Percentiles rank a stretch among this genome's conserved stretches.
Evolutionary conservation across 35 echinoderm and acorn worm species (phyloP).

Genomic region (Apostichopus californicus): DNA sequence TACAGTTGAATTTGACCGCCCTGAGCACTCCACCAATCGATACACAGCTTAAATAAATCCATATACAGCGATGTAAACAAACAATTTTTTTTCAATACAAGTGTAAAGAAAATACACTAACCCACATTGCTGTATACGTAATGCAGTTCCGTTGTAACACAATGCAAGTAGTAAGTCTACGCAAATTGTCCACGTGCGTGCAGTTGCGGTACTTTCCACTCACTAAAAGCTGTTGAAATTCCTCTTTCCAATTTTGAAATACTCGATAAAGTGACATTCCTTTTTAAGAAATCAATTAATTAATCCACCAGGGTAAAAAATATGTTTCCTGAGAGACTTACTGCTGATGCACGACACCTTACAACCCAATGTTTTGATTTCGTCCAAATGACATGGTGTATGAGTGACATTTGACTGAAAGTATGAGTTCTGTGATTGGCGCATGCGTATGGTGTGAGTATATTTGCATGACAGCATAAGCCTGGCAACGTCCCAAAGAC

Average conservation of each 20-base stretch:
- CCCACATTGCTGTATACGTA: conserved; percentile 17
- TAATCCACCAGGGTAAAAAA: neutral
- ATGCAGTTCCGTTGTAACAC: conserved; percentile 3
- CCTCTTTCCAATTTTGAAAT: neutral
- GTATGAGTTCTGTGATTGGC: neutral
- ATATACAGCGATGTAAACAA: conserved; percentile 49
- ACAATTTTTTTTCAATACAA: conserved; percentile 22
- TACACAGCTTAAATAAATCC: neutral
- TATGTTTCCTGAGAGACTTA: neutral
- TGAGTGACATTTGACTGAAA: conserved; percentile 37
- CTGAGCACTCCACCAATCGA: conserved; percentile 6
- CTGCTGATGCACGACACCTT: conserved; percentile 24
- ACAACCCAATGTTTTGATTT: conserved; percentile 17
- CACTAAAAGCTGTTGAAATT: neutral
- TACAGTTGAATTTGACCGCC: conserved; percentile 49
- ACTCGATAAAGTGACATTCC: neutral
- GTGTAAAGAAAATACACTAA: neutral
- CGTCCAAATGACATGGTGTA: conserved; percentile 21
- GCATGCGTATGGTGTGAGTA: conserved; percentile 6
- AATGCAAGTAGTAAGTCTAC: neutral
- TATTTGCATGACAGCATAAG: neutral
- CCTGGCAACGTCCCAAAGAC: neutral
- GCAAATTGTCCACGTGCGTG: neutral
- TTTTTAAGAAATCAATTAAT: neutral
- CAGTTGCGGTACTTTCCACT: neutral